Base-by-base conservation (phyloP, 2,888 invertebrate species). In the Parnassius glacialis region DNA sequence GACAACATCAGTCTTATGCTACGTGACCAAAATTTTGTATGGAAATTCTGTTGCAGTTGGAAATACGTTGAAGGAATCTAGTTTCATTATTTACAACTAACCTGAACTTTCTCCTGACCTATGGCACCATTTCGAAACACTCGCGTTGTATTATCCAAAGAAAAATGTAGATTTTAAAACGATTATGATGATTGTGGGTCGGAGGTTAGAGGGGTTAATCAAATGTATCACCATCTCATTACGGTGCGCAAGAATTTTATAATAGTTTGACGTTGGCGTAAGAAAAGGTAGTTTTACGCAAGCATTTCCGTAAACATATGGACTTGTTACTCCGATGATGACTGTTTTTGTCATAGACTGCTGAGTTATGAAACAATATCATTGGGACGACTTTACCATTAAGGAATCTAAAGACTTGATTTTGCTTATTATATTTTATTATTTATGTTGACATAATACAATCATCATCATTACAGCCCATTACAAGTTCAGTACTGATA, bases 61-160 rank as follows among this genome's bases (percentile, higher is more conserved):
- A 66, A 70, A 71, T 65, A 66, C 65, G 60, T 69, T 60, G 58
- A 61, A 63, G 52, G 60, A 63, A 66, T 68, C 67, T 66, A 64
- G 62, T 66, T 67, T 69, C 67, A 68, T 72, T 67, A 72, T 68
- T 68, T 61, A 65, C 67, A 63, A 61, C 64, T 65, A 65, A 73
- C 67, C 67, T 62, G 52, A 69, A 74, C 83, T 92, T 92, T 92
- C 91, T 92, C 88, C 84, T 90, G 90, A 85, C 85, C 86, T 79
- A 70, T 80, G 81, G 68, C 85, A 83, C 64, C 76, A 73, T 90
- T 90, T 76, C 82, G 79, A 80, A 85, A 90, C 69, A 63, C 45
- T 34, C 62, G 62, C 62, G 59, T 68, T 67, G 66, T 80, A 83
- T 59, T 51, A 58, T 52, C 74, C 75, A 67, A 79, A 73, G 73